A percentile compares a stretch with the other conserved stretches of the same genome.
Conservation (phyloP, 2,888 invertebrate genomes). For the Drosophila bunnanda region DNA sequence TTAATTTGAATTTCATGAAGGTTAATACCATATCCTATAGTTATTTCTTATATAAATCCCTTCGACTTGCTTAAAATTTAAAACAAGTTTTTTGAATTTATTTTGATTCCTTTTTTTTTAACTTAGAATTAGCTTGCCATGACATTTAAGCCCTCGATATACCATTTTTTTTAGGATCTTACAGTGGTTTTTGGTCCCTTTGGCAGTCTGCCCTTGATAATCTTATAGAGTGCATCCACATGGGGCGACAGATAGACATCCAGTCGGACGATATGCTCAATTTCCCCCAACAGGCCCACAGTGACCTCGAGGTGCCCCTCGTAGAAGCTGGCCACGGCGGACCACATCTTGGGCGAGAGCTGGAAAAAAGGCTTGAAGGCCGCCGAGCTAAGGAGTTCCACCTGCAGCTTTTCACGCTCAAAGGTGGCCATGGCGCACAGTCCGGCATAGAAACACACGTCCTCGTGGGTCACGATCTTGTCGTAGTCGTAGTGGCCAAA, state of each 20-base stretch:
- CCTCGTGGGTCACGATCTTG: conserved; percentile 61
- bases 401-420: conserved; percentile 44
- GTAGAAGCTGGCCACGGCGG: conserved; percentile 40
- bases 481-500: conserved; percentile 59
- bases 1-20: neutral
- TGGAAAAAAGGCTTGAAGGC: conserved; percentile 56
- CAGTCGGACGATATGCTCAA: conserved; percentile 53
- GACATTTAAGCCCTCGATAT: neutral
- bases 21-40: too few relatives aligned
- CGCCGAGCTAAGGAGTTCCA: conserved; percentile 43
- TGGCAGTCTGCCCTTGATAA: conserved; percentile 47
- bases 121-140: neutral
- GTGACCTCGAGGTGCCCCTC: conserved; percentile 41
- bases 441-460: conserved; percentile 58
- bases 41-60: neutral
- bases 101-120: neutral
- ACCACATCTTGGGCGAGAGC: conserved; percentile 48
- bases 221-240: conserved; percentile 48
- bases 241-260: conserved; percentile 68
- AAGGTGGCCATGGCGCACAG: conserved; percentile 62
- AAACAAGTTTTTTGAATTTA: neutral
- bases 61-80: neutral
- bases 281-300: conserved; percentile 31
- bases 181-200: neutral
- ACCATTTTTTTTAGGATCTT: neutral